These are phyloP conservation scores for Pangasius mekongensis DNA, from an alignment of 2,797 vertebrate species.

Conservation along the genomic window DNA sequence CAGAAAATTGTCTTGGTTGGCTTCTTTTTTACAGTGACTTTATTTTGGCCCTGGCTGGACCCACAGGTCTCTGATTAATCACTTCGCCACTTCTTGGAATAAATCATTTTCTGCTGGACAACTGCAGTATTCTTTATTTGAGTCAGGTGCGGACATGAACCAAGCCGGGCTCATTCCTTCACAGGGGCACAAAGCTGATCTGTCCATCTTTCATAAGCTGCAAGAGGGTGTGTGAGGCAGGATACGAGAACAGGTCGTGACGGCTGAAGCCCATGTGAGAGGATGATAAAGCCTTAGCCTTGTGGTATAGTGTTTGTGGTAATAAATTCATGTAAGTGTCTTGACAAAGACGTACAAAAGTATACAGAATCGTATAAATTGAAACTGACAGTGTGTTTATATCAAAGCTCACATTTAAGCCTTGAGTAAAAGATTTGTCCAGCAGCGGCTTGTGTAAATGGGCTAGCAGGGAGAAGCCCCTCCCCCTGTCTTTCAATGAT, in stretches of 20 bases:
- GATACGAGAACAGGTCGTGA: conserved; percentile 37
- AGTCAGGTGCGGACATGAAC: conserved; percentile 34
- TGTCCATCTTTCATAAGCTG: conserved; percentile 38
- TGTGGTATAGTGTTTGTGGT: conserved; percentile 13
- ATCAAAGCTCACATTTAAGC: neutral
- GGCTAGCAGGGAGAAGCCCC: neutral
- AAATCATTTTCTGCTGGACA: conserved; percentile 34
- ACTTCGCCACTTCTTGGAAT: neutral
- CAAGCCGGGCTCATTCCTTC: conserved; percentile 13
- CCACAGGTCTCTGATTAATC: neutral
- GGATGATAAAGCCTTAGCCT: conserved; percentile 22
- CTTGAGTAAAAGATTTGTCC: neutral
- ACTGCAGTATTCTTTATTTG: conserved; percentile 41
- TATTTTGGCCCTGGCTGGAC: neutral
- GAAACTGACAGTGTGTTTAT: too few relatives aligned
- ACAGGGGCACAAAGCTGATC: conserved; percentile 13
- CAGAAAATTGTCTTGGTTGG: neutral
- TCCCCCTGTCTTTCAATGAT: neutral
- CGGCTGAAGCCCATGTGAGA: conserved; percentile 24
- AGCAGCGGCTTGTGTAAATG: neutral
- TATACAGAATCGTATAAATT: neutral
- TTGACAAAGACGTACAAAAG: neutral
- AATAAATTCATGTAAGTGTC: neutral
- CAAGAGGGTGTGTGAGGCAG: conserved; percentile 25
- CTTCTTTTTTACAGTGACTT: neutral